Evolutionary conservation across 2,888 invertebrate species (phyloP).

Genomic region (Tetramorium bicarinatum): DNA sequence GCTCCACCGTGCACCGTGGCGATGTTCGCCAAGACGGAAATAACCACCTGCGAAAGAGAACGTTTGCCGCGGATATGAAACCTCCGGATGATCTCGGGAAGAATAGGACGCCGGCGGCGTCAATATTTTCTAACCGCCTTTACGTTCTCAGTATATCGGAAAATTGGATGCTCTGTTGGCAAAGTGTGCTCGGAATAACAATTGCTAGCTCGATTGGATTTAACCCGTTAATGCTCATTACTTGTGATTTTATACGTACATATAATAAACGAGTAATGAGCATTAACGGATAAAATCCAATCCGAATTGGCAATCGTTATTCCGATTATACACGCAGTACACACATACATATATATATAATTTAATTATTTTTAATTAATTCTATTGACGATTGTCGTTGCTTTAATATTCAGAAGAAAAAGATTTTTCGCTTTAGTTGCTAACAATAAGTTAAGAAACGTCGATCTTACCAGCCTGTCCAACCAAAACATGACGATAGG

Average conservation of each 20-base stretch:
- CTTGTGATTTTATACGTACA: neutral
- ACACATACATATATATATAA: no score
- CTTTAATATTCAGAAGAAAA: neutral
- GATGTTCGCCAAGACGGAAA: slow-evolving; percentile 80
- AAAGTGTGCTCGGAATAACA: slow-evolving; percentile 7
- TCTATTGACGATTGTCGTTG: neutral
- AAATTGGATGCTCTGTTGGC: neutral
- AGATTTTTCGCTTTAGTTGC: neutral
- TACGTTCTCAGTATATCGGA: neutral
- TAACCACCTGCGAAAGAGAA: slow-evolving; percentile 78
- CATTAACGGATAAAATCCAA: neutral
- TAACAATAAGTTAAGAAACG: neutral
- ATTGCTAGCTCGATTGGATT: neutral
- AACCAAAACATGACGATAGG: slow-evolving; percentile 87
- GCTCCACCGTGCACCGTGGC: slow-evolving; percentile 81
- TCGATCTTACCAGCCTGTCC: slow-evolving; percentile 87
- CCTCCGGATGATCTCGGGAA: neutral
- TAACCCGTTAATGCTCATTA: neutral
- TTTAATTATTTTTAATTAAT: slow-evolving; percentile 13
- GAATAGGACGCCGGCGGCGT: neutral
- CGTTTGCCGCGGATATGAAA: slow-evolving; percentile 11
- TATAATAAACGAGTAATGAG: neutral
- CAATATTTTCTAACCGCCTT: slow-evolving; percentile 2
- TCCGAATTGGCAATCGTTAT: neutral
- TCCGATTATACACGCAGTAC: neutral